These are phyloP conservation scores for Ornithoptera priamus DNA, from an alignment of 2,888 invertebrate species.

Conservation along the genomic window DNA sequence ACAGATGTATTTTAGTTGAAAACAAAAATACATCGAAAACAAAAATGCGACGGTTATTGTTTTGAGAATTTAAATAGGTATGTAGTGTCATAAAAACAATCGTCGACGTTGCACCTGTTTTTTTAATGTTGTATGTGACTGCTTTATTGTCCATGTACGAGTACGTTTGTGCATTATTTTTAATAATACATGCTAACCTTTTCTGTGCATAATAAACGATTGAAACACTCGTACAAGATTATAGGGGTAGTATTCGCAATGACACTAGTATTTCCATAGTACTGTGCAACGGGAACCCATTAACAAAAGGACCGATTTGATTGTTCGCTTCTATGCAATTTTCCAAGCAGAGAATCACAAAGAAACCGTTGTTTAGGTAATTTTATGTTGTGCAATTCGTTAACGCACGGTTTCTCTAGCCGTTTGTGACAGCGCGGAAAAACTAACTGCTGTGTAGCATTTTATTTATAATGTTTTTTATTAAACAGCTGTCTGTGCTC, in stretches of 20 bases:
- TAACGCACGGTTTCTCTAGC: slow-evolving; percentile 24
- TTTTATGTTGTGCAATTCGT: slow-evolving; percentile 37
- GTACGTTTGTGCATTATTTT: slow-evolving; percentile 50
- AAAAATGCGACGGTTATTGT: too few species aligned
- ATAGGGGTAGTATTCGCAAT: slow-evolving; percentile 56
- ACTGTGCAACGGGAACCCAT: slow-evolving; percentile 56
- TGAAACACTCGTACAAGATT: slow-evolving; percentile 49
- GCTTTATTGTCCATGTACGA: slow-evolving; percentile 60
- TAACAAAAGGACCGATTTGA: slow-evolving; percentile 62
- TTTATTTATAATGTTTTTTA: not conserved
- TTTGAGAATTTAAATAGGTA: too few species aligned
- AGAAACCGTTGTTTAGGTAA: slow-evolving; percentile 44
- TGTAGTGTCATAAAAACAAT: not conserved
- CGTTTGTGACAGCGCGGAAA: slow-evolving; percentile 1
- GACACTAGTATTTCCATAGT: slow-evolving; percentile 65
- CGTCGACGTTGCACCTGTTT: not conserved
- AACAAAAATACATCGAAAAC: too few species aligned
- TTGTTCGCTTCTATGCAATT: slow-evolving; percentile 51
- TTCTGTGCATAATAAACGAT: slow-evolving; percentile 66
- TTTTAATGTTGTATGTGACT: slow-evolving; percentile 23
- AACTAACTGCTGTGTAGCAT: not conserved
- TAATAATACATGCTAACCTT: slow-evolving; percentile 65
- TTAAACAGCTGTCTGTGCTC: too few species aligned
- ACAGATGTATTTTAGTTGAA: too few species aligned
- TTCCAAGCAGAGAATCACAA: slow-evolving; percentile 57